phyloP scores from a whole-genome alignment of 2,888 invertebrate species.

The Protophormia terraenovae region DNA sequence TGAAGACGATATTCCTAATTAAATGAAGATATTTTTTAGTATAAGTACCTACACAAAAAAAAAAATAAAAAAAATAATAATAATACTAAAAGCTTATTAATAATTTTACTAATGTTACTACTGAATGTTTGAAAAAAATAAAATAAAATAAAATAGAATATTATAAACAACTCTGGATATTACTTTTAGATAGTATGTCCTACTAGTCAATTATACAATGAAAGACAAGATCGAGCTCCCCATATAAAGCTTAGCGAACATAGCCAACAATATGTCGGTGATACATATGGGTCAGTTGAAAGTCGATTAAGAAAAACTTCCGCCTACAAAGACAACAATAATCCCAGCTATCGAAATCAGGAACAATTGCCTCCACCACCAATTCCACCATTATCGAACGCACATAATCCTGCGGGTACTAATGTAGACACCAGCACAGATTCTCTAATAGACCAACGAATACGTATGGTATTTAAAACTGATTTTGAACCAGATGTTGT shows the following conservation, averaged over 20 bases:
- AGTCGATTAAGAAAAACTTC: conserved; percentile 56
- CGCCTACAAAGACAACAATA: conserved; percentile 38
- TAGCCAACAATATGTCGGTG: conserved; percentile 69
- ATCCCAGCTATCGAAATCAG: background rate
- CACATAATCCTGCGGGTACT: background rate
- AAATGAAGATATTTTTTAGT: too few relatives aligned
- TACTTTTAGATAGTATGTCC: conserved; percentile 76
- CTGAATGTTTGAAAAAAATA: too few relatives aligned
- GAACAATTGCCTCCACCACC: background rate
- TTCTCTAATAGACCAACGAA: conserved; percentile 23
- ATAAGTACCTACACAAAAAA: too few relatives aligned
- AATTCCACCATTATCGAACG: too few relatives aligned
- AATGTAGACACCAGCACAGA: background rate
- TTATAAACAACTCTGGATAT: conserved; percentile 15
- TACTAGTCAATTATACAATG: conserved; percentile 71
- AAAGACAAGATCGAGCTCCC: conserved; percentile 69
- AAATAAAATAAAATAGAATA: too few relatives aligned
- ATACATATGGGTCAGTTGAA: conserved; percentile 35
- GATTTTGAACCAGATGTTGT: conserved; percentile 52
- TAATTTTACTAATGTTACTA: too few relatives aligned
- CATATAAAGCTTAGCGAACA: conserved; percentile 65
- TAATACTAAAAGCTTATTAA: too few relatives aligned
- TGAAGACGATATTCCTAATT: too few relatives aligned
- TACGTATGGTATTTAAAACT: conserved; percentile 43
- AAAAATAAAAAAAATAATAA: too few relatives aligned